Evolutionary conservation across 2,888 invertebrate species (phyloP).

Genomic region (Allolobophora icterica): DNA sequence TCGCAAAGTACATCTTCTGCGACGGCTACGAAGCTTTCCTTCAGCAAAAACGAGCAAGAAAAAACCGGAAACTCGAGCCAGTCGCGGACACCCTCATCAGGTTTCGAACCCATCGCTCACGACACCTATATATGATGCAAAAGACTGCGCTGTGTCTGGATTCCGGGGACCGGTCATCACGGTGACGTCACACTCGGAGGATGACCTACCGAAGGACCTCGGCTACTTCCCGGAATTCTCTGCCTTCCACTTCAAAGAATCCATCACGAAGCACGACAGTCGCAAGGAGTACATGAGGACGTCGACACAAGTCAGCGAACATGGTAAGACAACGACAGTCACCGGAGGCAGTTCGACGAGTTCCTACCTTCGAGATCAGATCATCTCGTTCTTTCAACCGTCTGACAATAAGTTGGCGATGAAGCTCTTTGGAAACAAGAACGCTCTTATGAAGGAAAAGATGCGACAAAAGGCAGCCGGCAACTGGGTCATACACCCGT

Average conservation of each 20-base stretch:
- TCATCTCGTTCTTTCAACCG: slow-evolving; percentile 83
- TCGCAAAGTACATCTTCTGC: not conserved
- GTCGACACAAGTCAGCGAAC: not conserved
- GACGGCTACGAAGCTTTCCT: slow-evolving; percentile 14
- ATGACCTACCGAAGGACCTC: slow-evolving; percentile 28
- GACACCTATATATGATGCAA: not conserved
- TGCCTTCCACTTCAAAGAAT: not conserved
- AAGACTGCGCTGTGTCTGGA: not conserved
- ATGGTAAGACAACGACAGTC: not conserved
- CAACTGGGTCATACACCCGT: slow-evolving; percentile 99
- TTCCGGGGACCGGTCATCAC: slow-evolving; percentile 36
- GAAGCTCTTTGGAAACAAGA: slow-evolving; percentile 98
- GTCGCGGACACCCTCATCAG: not conserved
- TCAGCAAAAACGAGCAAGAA: not conserved
- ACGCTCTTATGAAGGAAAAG: slow-evolving; percentile 97
- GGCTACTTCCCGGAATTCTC: not conserved
- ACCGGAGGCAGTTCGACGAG: slow-evolving; percentile 37
- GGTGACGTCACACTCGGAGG: slow-evolving; percentile 39
- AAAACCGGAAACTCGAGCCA: not conserved
- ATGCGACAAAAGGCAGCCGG: slow-evolving; percentile 97
- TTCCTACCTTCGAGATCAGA: slow-evolving; percentile 65
- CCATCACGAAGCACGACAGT: slow-evolving; percentile 17
- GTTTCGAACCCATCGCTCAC: not conserved
- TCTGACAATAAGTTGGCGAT: slow-evolving; percentile 99
- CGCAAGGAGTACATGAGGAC: not conserved